Conservation (phyloP, 2,113 vertebrate genomes). For the Penelope pileata region DNA sequence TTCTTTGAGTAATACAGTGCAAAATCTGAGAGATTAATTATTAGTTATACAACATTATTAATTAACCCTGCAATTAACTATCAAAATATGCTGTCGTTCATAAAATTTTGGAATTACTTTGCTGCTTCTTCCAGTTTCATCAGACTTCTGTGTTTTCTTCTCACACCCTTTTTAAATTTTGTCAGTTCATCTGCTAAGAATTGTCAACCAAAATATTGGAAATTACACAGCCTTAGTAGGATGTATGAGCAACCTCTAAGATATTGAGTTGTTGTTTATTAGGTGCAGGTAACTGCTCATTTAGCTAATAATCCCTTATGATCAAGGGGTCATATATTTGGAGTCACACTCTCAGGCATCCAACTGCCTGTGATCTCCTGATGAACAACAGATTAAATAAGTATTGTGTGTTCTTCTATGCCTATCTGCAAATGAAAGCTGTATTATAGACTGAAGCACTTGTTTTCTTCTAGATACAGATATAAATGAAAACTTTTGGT, state of each 20-base stretch:
- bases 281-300: too few relatives aligned
- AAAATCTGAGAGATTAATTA: slow-evolving; percentile 20
- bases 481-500: not conserved
- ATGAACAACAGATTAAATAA: not conserved
- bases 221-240: not conserved
- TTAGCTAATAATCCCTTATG: too few relatives aligned
- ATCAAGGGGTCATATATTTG: too few relatives aligned
- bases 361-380: not conserved
- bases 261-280: not conserved
- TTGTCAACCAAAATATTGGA: not conserved
- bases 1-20: not conserved
- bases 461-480: not conserved
- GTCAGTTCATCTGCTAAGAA: not conserved
- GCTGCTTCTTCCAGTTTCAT: not conserved
- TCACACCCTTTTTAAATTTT: not conserved
- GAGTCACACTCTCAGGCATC: too few relatives aligned
- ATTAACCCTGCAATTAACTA: not conserved
- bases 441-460: not conserved
- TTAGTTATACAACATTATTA: not conserved
- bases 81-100: not conserved
- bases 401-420: not conserved
- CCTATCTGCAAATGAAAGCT: not conserved
- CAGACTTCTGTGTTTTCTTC: not conserved
- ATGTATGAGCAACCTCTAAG: not conserved
- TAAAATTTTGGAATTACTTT: not conserved